phyloP scores from a whole-genome alignment of 2,113 vertebrate species.

The Prionailurus viverrinus region DNA sequence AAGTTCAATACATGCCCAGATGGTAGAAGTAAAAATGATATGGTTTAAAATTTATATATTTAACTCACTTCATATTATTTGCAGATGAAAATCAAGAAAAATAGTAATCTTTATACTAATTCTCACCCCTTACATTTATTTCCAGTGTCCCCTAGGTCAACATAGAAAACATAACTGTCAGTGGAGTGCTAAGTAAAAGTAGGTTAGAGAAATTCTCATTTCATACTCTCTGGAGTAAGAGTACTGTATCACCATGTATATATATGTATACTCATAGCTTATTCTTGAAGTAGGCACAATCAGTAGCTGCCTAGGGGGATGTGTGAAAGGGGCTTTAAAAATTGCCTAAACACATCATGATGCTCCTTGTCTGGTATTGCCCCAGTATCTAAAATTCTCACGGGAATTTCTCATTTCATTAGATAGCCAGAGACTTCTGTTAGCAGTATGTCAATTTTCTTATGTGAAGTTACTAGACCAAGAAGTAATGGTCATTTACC shows the following conservation, averaged over 20 bases:
- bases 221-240: neutral
- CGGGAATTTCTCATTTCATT: neutral
- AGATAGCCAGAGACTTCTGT: constrained; percentile 9
- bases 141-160: neutral
- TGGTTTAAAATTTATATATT: neutral
- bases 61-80: neutral
- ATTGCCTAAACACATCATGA: neutral
- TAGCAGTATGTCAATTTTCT: neutral
- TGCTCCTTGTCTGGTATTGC: neutral
- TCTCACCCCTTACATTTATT: neutral
- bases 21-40: neutral
- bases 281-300: neutral
- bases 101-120: neutral
- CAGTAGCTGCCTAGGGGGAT: neutral
- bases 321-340: neutral
- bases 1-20: neutral
- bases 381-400: neutral
- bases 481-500: neutral
- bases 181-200: neutral
- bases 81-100: constrained; percentile 1
- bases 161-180: neutral
- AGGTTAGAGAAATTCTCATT: neutral
- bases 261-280: neutral
- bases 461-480: neutral
- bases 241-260: neutral